A percentile compares a stretch with the other conserved stretches of the same genome.
These are phyloP conservation scores for Enteromius unitaeniatus DNA, from an alignment of 2,797 vertebrate species.

Conservation along the genomic window DNA sequence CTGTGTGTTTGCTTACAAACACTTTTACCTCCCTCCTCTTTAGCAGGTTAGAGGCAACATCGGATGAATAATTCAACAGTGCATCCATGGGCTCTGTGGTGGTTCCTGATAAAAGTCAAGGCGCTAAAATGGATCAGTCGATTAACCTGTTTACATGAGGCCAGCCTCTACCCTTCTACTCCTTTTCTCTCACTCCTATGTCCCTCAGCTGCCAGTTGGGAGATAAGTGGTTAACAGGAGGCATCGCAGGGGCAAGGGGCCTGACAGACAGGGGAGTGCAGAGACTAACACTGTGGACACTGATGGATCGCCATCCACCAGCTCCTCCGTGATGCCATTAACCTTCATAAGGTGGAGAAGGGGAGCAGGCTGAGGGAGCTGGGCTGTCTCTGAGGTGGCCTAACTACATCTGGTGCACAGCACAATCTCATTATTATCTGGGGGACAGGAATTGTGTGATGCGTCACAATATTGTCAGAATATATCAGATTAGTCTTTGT, in stretches of 20 bases:
- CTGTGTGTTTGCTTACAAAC: slow-evolving; percentile 81
- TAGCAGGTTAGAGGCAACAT: slow-evolving; percentile 84
- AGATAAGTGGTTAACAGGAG: slow-evolving; percentile 84
- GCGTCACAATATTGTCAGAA: slow-evolving; percentile 26
- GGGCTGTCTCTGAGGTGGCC: slow-evolving; percentile 30
- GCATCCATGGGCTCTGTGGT: slow-evolving; percentile 86
- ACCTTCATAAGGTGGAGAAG: slow-evolving; percentile 61
- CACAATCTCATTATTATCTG: slow-evolving; percentile 36
- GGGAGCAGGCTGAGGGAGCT: slow-evolving; percentile 34
- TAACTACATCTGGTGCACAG: slow-evolving; percentile 31
- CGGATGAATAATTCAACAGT: slow-evolving; percentile 90
- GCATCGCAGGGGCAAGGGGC: slow-evolving; percentile 72
- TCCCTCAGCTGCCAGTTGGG: slow-evolving; percentile 64
- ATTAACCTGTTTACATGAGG: slow-evolving; percentile 93
- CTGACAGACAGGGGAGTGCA: slow-evolving; percentile 77
- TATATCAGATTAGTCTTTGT: slow-evolving; percentile 19
- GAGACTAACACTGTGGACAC: slow-evolving; percentile 67
- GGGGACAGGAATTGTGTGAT: slow-evolving; percentile 16
- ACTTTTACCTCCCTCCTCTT: slow-evolving; percentile 73
- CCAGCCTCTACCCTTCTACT: slow-evolving; percentile 62
- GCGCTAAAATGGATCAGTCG: slow-evolving; percentile 91
- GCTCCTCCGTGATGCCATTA: slow-evolving; percentile 72
- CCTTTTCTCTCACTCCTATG: slow-evolving; percentile 56
- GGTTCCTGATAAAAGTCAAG: slow-evolving; percentile 91
- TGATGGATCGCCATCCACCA: slow-evolving; percentile 76